Evolutionary conservation across 2,797 vertebrate species (phyloP).

Genomic region (Sus cebifrons): DNA sequence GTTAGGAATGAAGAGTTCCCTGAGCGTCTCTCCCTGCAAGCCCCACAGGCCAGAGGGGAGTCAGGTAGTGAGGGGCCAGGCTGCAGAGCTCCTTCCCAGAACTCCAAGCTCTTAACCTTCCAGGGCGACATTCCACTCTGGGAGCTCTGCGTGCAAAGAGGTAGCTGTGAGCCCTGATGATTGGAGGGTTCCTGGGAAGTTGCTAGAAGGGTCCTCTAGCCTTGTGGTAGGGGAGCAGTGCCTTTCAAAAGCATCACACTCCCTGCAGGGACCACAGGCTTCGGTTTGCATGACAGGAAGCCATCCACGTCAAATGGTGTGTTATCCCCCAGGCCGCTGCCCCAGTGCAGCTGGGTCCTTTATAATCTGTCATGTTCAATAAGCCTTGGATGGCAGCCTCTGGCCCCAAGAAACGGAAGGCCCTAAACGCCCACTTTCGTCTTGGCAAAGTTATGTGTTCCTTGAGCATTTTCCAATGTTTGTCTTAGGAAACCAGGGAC

Average conservation of each 20-base stretch:
- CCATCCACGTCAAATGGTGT: not conserved
- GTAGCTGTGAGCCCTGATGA: not conserved
- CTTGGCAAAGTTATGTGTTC: not conserved
- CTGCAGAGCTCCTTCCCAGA: too few species aligned
- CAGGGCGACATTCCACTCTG: too few species aligned
- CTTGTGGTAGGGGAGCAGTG: too few species aligned
- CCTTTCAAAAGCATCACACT: not conserved
- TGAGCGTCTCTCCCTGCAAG: not conserved
- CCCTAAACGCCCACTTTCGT: too few species aligned
- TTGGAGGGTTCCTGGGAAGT: not conserved
- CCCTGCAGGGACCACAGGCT: not conserved
- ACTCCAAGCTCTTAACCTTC: not conserved
- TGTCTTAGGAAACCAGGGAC: not conserved
- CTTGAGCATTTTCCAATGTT: not conserved
- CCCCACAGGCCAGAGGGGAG: not conserved
- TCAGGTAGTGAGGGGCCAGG: rapidly evolving
- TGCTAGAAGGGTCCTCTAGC: not conserved
- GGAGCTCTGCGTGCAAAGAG: not conserved
- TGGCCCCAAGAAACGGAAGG: not conserved
- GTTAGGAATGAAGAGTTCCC: not conserved
- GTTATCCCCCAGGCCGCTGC: not conserved
- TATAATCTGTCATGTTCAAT: not conserved
- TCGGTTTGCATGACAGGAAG: not conserved
- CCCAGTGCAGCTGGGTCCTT: not conserved
- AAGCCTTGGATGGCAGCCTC: not conserved